A percentile compares a stretch with the other conserved stretches of the same genome.
Conservation (phyloP, 2,797 vertebrate genomes). For the Labroides dimidiatus region DNA sequence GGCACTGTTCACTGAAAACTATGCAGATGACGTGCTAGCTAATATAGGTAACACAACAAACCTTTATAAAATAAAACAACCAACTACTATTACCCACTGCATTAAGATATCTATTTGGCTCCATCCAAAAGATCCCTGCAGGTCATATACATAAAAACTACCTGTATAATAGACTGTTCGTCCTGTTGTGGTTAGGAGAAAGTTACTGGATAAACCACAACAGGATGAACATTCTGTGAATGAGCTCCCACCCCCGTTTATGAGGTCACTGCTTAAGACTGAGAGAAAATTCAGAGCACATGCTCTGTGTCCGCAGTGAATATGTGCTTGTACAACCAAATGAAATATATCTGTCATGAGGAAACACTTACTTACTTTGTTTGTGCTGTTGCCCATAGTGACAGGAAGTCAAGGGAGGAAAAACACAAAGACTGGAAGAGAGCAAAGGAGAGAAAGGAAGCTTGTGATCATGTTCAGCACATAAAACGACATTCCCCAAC, state of each 20-base stretch:
- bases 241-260: neutral
- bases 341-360: conserved; percentile 3
- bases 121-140: too few species aligned
- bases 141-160: too few species aligned
- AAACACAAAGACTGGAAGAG: conserved; percentile 48
- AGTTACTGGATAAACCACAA: neutral
- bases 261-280: neutral
- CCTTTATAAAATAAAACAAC: too few species aligned
- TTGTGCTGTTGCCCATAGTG: conserved; percentile 40
- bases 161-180: too few species aligned
- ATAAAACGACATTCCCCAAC: conserved; percentile 23
- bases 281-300: neutral
- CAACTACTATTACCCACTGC: too few species aligned
- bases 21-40: too few species aligned
- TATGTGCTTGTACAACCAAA: neutral
- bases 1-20: too few species aligned
- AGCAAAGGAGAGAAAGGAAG: conserved; percentile 25
- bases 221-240: neutral
- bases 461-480: conserved; percentile 2
- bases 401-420: conserved; percentile 45
- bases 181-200: neutral
- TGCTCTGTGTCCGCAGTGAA: conserved; percentile 3
- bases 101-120: too few species aligned
- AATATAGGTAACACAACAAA: too few species aligned
- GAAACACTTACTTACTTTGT: conserved; percentile 42